Evolutionary conservation across 2,797 vertebrate genomes (phyloP), one percentile per base, ranked within the genome.

Genomic region (Bryconaethiops microstoma): DNA sequence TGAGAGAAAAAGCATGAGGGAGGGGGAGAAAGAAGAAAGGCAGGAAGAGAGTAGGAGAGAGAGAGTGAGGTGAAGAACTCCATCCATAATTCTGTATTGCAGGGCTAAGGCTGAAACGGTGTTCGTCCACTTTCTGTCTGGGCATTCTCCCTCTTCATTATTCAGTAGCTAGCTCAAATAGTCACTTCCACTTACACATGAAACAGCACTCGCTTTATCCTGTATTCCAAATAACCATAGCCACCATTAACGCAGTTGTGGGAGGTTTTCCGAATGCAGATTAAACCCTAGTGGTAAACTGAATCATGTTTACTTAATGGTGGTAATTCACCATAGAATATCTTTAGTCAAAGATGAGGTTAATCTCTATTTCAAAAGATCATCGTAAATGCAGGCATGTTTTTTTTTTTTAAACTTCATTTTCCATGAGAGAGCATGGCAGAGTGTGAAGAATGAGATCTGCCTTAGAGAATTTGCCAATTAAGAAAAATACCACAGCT

Each of bases 401-500:
- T 9, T 23, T 12, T 3, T 2, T 17, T 68, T 79, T 57, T 48
- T 14, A 57, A n/a, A 35, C 54, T 40, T 74, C 23, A 29, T 48
- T 50, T 73, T 64, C 25, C 39, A n/a, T 45, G 21, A 65, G 62
- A 52, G 42, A 23, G 13, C 63, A 12, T 25, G 69, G 10, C 25
- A 71, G 40, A 52, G 29, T 35, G 25, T 7, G 65, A 23, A 54
- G 45, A 75, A 74, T 50, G 54, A 21, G 62, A 57, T 8, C 35
- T 16, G 21, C 57, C 45, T n/a, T 55, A 19, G 45, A 71, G 59
- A 48, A 71, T 84, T 84, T 78, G 54, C 52, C 80, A 76, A 81
- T 79, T 76, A 83, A 70, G 55, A 84, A 79, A 86, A 80, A 84
- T 73, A 79, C 76, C 72, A 81, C 55, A 76, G 69, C 63, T 65